Percentiles rank a stretch among this genome's conserved stretches.
Evolutionary conservation across 2,797 vertebrate genomes (phyloP).

Genomic region (Syncerus caffer): DNA sequence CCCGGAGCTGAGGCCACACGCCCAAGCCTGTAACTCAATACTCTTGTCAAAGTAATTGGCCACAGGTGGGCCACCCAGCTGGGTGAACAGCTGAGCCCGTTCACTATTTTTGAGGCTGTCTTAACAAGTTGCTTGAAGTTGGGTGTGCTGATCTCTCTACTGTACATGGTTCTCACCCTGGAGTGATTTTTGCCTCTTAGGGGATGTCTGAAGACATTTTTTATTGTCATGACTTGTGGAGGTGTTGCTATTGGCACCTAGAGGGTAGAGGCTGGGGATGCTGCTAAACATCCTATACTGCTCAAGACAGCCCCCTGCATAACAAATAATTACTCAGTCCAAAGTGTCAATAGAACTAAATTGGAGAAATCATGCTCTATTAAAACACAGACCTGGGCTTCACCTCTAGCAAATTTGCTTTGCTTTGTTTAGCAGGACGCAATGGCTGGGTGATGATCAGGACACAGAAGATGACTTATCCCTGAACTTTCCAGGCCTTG

Average conservation of each 20-base stretch:
- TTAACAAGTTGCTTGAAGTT: constrained; percentile 37
- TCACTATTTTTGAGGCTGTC: not conserved
- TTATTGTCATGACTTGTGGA: not conserved
- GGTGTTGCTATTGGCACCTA: not conserved
- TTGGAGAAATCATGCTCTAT: not conserved
- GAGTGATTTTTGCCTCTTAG: not conserved
- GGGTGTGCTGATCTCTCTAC: not conserved
- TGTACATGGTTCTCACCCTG: not conserved
- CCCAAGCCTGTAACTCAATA: not conserved
- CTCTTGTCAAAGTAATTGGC: constrained; percentile 30
- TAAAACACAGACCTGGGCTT: not conserved
- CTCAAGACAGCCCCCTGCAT: not conserved
- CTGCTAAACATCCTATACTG: not conserved
- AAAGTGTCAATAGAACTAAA: not conserved
- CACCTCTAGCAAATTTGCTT: constrained; percentile 16
- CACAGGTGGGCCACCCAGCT: constrained; percentile 19
- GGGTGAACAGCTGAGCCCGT: constrained; percentile 39
- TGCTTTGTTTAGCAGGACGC: constrained; percentile 26
- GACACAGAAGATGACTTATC: constrained; percentile 23
- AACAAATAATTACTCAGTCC: not conserved
- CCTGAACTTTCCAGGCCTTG: not conserved
- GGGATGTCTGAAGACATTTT: not conserved
- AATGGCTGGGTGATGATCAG: constrained; percentile 10
- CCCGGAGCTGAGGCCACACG: not conserved
- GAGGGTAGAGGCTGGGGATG: not conserved